phyloP scores from a whole-genome alignment of 2,113 vertebrate species.

The Chamaetylas fuelleborni region DNA sequence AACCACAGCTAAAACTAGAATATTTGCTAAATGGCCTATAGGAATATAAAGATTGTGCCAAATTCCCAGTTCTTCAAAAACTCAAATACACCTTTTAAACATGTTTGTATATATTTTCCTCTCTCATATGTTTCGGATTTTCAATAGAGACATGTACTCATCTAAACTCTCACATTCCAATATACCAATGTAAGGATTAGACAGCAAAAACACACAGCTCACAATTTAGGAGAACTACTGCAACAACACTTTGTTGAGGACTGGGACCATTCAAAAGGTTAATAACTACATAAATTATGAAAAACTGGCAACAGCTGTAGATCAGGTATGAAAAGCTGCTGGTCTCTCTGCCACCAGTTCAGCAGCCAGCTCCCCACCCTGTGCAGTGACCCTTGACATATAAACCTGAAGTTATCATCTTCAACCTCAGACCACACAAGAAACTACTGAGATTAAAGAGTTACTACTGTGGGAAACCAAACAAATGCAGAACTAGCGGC shows the following conservation, averaged over 20 bases:
- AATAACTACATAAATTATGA: not conserved
- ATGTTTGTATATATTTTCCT: not conserved
- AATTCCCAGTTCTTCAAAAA: not conserved
- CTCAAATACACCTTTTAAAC: not conserved
- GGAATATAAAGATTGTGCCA: not conserved
- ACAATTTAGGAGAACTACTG: not conserved
- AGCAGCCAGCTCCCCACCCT: not conserved
- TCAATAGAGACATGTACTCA: fast-evolving
- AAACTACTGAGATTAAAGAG: not conserved
- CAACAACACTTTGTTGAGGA: not conserved
- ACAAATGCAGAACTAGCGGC: not conserved
- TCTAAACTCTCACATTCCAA: not conserved
- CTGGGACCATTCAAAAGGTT: not conserved
- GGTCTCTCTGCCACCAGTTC: not conserved
- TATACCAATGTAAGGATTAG: not conserved
- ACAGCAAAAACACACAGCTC: not conserved
- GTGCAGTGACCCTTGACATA: not conserved
- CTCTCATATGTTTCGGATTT: not conserved
- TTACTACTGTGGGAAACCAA: not conserved
- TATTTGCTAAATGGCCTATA: not conserved
- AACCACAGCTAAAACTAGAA: not conserved
- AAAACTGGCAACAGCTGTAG: not conserved
- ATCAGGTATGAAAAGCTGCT: not conserved
- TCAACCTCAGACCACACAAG: not conserved
- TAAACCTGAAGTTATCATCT: not conserved